These are phyloP conservation scores for Drosophila quinaria DNA, from an alignment of 2,888 invertebrate genomes.

Conservation along the genomic window DNA sequence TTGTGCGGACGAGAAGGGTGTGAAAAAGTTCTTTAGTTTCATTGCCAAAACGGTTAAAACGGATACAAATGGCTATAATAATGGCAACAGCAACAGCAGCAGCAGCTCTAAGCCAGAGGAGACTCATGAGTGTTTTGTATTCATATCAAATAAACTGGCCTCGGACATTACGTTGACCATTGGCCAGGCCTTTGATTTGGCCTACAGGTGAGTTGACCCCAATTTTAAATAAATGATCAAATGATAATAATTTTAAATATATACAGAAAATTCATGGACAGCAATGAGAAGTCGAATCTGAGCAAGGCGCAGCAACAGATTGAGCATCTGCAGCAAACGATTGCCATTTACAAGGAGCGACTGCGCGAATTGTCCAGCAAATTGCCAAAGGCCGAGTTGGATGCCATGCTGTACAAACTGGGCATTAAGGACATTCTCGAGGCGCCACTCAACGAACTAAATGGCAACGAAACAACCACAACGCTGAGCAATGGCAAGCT, in stretches of 20 bases:
- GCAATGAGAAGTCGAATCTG: constrained; percentile 95
- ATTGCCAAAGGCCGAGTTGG: constrained; percentile 84
- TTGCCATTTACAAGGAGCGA: constrained; percentile 92
- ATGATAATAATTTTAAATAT: too few relatives aligned
- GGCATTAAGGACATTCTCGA: constrained; percentile 87
- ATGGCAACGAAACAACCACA: constrained; percentile 51
- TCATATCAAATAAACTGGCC: constrained; percentile 98
- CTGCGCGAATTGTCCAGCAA: constrained; percentile 89
- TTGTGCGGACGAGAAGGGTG: constrained; percentile 99
- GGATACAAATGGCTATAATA: constrained; percentile 49
- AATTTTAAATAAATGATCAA: too few relatives aligned
- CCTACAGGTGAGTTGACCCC: constrained; percentile 89
- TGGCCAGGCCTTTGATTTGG: constrained; percentile 99
- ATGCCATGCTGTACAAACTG: constrained; percentile 87
- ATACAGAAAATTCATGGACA: constrained; percentile 94
- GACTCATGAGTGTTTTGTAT: constrained; percentile 98
- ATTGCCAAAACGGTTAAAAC: constrained; percentile 84
- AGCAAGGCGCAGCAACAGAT: constrained; percentile 95
- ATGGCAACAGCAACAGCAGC: constrained; percentile 43
- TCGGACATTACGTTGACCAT: constrained; percentile 99
- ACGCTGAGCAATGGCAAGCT: constrained; percentile 72
- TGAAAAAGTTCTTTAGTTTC: constrained; percentile 95
- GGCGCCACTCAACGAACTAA: constrained; percentile 71
- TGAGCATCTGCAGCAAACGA: constrained; percentile 94
- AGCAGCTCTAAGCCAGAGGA: constrained; percentile 86